Base-by-base conservation (phyloP, 2,797 vertebrate genomes). In the Smutsia temminckii region DNA sequence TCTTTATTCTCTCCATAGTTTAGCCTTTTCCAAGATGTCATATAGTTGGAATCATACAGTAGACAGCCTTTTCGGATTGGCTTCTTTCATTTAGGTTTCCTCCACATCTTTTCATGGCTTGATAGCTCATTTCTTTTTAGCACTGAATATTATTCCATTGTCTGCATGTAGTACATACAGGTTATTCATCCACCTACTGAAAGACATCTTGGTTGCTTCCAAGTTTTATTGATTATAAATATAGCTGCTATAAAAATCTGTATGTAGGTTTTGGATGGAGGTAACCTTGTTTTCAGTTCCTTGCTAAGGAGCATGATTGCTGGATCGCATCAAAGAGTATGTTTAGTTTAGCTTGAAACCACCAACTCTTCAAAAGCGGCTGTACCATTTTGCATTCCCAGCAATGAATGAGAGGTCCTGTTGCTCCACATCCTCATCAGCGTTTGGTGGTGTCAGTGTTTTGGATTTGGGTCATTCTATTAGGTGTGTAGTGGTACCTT, bases 201-300 rank as follows among this genome's bases (percentile, higher is more conserved):
- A 55, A 6, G 51, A 59, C 42, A 63, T 80, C 74, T 89, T 72
- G 34, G 8, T 80, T 92, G 40, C 61, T 94, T 92, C 46, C 25
- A 77, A 53, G 34, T 93, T 95, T 95, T 80, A 40, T 55, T 27
- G 89, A 21, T 89, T 89, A 71, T 63, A 34, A 85, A 51, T 86
- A 88, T 83, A 68, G 25, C 69, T 84, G 78, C 75, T 79, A 0
- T 75, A 89, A 94, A 72, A 57, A 86, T 66, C 79, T 25, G 5
- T 64, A 53, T 83, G 5, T 32, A 74, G 59, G 71, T 94, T 94
- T 83, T 21, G 37, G 88, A 63, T 64, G 12, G 53, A 93, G n/a
- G 20, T 61, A 42, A 66, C 46, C 46, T 46, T 46, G 46, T 85
- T 71, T 87, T 87, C 51, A 74, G 0, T 42, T 94, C 25, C 57